These are phyloP conservation scores for Charaxes varanes DNA, from an alignment of 1,140 invertebrate species.

Conservation along the genomic window DNA sequence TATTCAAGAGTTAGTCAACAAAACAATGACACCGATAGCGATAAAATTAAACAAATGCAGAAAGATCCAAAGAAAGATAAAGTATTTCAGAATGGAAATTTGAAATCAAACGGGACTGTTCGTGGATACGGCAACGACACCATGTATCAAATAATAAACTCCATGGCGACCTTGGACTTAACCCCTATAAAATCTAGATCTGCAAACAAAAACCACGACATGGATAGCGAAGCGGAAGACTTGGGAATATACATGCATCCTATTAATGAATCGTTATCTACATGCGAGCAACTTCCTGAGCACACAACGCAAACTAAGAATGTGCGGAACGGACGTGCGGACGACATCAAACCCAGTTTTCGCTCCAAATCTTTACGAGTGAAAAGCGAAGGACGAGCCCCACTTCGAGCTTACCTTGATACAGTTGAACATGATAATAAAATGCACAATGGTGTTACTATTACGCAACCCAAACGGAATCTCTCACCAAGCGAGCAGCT, in stretches of 20 bases:
- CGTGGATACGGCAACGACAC: slow-evolving; percentile 47
- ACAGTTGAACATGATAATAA: slow-evolving; percentile 34
- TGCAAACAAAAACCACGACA: slow-evolving; percentile 44
- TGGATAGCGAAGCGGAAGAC: slow-evolving; percentile 59
- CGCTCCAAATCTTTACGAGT: slow-evolving; percentile 71
- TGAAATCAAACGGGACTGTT: slow-evolving; percentile 34
- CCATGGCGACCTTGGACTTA: slow-evolving; percentile 67
- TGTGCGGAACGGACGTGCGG: slow-evolving; percentile 54
- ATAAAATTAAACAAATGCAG: slow-evolving; percentile 60
- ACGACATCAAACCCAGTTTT: slow-evolving; percentile 59
- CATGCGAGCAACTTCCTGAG: slow-evolving; percentile 60
- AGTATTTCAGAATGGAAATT: slow-evolving; percentile 22
- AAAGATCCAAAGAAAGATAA: slow-evolving; percentile 52
- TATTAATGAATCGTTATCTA: slow-evolving; percentile 59
- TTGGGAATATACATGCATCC: slow-evolving; percentile 61
- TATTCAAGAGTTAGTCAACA: slow-evolving; percentile 72
- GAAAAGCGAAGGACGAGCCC: slow-evolving; percentile 67
- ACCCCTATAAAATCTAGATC: slow-evolving; percentile 50
- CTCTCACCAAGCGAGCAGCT: slow-evolving; percentile 69
- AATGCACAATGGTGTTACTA: slow-evolving; percentile 58
- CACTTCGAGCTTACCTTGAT: slow-evolving; percentile 57
- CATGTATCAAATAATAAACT: slow-evolving; percentile 66
- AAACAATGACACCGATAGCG: slow-evolving; percentile 66
- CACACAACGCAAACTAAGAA: slow-evolving; percentile 50
- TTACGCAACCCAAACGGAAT: slow-evolving; percentile 71